Base-by-base conservation (phyloP, 1,140 invertebrate genomes). In the Sitophilus oryzae region DNA sequence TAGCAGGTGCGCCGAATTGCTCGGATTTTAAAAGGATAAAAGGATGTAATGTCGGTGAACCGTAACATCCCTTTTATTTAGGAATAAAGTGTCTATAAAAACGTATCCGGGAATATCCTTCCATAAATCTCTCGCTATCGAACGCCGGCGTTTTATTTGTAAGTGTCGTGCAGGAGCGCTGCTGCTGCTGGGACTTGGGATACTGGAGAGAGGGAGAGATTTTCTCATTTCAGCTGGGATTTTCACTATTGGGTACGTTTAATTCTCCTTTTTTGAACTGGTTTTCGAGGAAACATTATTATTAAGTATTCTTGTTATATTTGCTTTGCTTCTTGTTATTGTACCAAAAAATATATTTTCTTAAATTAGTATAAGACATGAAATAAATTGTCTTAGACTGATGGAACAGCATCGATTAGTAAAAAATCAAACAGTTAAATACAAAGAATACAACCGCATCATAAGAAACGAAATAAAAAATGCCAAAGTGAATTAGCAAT, bases 41-140 rank as follows among this genome's bases (percentile, higher is more conserved):
- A 16, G 52, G 44, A 47, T 48, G 44, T 55, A 48, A 55, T 48
- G 52, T 55, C 52, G 52, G 52, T 21, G 52, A 55, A 55, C 52
- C 52, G 44, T 47, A 40, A 55, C 52, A 48, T 55, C 52, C 52
- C 46, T 55, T 55, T 55, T 55, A 55, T 55, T 55, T 55, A 41
- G 52, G 45, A 55, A 55, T 55, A 55, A 55, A 55, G 52, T 55
- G 52, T 55, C 52, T 55, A 55, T 55, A 55, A 55, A 55, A 55
- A 55, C 52, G 52, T 47, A 55, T 55, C 46, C 45, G 36, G 21
- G 35, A 48, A 55, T 48, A 55, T 55, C 52, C 52, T 16, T 42
- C 44, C 16, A 55, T 55, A 55, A 55, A 55, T 55, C 52, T 55
- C 20, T 36, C 43, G 22, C 41, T 44, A 52, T 55, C 52, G 52